Evolutionary conservation across 2,113 vertebrate genomes (phyloP).

Genomic region (Aldabrachelys gigantea): DNA sequence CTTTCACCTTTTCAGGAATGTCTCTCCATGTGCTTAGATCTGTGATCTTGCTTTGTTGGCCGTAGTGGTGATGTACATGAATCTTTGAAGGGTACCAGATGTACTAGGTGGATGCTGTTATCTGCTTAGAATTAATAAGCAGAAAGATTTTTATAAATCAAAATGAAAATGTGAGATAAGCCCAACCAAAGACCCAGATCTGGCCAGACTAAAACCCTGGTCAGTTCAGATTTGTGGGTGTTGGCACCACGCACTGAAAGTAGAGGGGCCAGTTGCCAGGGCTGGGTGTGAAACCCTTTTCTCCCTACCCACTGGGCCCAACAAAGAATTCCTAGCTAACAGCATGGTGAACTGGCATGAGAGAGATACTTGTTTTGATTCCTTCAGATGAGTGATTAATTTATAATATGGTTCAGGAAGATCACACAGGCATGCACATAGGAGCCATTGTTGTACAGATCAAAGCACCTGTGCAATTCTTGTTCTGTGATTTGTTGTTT

Average conservation of each 20-base stretch:
- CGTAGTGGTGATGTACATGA: background rate
- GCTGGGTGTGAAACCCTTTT: background rate
- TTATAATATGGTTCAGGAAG: background rate
- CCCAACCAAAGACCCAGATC: background rate
- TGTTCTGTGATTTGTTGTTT: background rate
- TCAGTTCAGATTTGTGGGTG: background rate
- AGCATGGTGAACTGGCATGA: background rate
- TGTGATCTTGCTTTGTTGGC: background rate
- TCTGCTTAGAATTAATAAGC: background rate
- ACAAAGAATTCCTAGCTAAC: slow-evolving; percentile 18
- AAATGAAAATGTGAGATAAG: background rate
- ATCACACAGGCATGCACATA: background rate
- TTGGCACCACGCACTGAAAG: background rate
- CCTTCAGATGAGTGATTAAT: slow-evolving; percentile 7
- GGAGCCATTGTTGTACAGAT: background rate
- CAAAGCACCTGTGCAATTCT: background rate
- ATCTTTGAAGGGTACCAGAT: background rate
- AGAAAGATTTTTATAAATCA: background rate
- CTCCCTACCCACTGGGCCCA: background rate
- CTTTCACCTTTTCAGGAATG: background rate
- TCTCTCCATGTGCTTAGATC: background rate
- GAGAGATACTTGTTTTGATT: slow-evolving; percentile 2
- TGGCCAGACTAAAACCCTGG: background rate
- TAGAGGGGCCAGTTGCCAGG: background rate
- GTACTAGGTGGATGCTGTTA: background rate